Percentiles rank a stretch among this genome's conserved stretches.
phyloP scores from a whole-genome alignment of 2,797 vertebrate genomes.

The Malurus leucopterus region DNA sequence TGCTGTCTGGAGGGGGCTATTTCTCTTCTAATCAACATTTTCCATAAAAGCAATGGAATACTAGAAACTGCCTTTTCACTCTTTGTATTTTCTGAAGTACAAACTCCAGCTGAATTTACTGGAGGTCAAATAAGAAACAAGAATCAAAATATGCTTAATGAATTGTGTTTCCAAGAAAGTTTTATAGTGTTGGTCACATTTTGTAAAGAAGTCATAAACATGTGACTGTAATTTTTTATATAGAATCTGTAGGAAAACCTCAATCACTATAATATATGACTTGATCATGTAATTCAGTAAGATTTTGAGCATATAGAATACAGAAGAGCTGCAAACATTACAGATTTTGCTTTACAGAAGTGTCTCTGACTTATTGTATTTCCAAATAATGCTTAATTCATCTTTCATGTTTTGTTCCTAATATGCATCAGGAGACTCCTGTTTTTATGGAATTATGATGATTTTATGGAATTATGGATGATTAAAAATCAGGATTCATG shows the following conservation, averaged over 20 bases:
- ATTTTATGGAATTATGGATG: neutral
- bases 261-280: neutral
- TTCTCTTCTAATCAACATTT: neutral
- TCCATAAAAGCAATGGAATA: neutral
- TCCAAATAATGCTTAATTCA: slow-evolving; percentile 4
- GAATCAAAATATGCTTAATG: neutral
- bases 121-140: neutral
- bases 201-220: neutral
- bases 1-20: neutral
- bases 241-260: neutral
- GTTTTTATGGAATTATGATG: neutral
- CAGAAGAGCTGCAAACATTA: neutral
- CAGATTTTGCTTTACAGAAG: neutral
- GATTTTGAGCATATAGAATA: neutral
- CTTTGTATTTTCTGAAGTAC: neutral
- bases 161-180: neutral
- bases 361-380: neutral
- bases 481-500: neutral
- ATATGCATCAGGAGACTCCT: neutral
- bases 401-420: neutral
- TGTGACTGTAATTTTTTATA: neutral
- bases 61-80: neutral
- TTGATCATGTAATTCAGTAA: neutral
- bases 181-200: neutral
- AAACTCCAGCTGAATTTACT: neutral